Percentiles rank a stretch among this genome's conserved stretches.
phyloP scores from a whole-genome alignment of 2,888 invertebrate species.

The Lepidocyrtinus sp. region DNA sequence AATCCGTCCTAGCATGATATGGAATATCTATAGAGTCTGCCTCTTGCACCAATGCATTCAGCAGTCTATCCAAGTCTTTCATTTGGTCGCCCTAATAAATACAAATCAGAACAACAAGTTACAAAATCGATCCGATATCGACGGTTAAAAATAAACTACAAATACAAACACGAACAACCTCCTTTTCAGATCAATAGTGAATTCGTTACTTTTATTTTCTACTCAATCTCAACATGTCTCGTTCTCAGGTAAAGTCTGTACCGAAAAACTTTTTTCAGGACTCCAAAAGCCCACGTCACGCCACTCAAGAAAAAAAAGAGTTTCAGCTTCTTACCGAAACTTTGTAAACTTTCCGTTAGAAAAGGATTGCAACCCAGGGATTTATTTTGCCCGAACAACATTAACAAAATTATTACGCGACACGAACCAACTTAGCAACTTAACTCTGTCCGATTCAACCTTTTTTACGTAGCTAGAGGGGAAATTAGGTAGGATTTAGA shows the following conservation, averaged over 20 bases:
- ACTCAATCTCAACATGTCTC: too few species aligned
- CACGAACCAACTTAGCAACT: background rate
- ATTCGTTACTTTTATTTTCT: too few species aligned
- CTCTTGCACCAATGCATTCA: constrained; percentile 68
- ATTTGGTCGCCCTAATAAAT: constrained; percentile 66
- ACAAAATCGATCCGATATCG: constrained; percentile 27
- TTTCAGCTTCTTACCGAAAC: too few species aligned
- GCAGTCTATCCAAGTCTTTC: constrained; percentile 69
- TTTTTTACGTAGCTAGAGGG: background rate
- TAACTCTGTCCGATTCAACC: background rate
- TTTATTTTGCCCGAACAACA: background rate
- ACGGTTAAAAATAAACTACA: constrained; percentile 19
- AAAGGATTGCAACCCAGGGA: background rate
- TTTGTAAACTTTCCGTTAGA: too few species aligned
- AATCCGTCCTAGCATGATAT: constrained; percentile 92
- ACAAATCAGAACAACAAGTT: constrained; percentile 17
- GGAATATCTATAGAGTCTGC: constrained; percentile 74
- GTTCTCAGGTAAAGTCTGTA: too few species aligned
- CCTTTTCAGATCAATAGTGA: too few species aligned
- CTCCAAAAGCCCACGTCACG: too few species aligned
- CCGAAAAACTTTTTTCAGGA: too few species aligned
- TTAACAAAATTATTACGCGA: background rate
- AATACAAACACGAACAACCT: too few species aligned
- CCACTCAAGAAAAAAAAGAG: too few species aligned
- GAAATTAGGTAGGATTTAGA: background rate